Percentiles rank a stretch among this genome's conserved stretches.
Conservation (phyloP, 2,888 invertebrate genomes). For the Poecilus cupreus region DNA sequence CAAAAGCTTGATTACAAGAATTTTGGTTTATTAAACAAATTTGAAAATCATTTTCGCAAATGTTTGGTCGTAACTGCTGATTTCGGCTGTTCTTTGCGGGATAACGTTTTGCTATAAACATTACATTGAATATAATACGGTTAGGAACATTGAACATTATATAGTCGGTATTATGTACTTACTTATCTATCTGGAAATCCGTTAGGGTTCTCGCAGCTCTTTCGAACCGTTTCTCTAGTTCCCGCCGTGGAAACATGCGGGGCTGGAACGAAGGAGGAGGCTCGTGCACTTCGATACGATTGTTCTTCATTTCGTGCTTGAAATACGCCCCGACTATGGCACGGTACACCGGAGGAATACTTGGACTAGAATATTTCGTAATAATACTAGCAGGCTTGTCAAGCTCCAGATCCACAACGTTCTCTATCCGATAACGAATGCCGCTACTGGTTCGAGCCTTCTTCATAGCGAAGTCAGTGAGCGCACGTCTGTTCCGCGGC, state of each 20-base stretch:
- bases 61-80: constrained; percentile 19
- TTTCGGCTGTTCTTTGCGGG: constrained; percentile 29
- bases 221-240: constrained; percentile 71
- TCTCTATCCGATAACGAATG: constrained; percentile 75
- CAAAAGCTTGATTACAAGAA: constrained; percentile 22
- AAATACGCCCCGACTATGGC: constrained; percentile 79
- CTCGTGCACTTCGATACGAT: constrained; percentile 69
- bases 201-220: constrained; percentile 68
- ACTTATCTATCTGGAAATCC: constrained; percentile 51
- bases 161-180: no score
- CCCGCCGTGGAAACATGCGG: constrained; percentile 69
- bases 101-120: constrained; percentile 36
- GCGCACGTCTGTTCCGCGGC: constrained; percentile 70
- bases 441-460: constrained; percentile 63
- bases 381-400: constrained; percentile 87
- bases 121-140: not conserved
- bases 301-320: constrained; percentile 71
- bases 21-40: constrained; percentile 17
- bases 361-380: constrained; percentile 82
- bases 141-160: no score
- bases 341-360: constrained; percentile 83
- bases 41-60: constrained; percentile 1
- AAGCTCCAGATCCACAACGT: constrained; percentile 83
- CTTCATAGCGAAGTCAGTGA: constrained; percentile 70
- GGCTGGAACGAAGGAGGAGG: constrained; percentile 69